These are phyloP conservation scores for Tachina grossa DNA, from an alignment of 2,888 invertebrate genomes.

Conservation along the genomic window DNA sequence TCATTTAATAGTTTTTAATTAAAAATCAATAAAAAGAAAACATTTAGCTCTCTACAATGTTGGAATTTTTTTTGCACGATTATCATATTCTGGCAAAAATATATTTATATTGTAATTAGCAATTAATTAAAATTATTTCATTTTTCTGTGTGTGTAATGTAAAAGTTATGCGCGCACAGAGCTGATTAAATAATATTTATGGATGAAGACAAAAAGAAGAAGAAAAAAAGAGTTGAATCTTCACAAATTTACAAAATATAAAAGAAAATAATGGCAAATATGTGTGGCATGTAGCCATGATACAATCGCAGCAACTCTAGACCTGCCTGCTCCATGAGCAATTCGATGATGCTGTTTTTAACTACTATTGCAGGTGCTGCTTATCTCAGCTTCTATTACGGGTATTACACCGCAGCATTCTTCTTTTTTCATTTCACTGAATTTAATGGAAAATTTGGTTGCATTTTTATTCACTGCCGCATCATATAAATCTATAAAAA, in stretches of 20 bases:
- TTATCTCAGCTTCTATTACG: not conserved
- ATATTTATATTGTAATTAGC: no score
- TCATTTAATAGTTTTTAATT: no score
- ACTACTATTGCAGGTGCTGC: conserved; percentile 49
- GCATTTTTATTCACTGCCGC: conserved; percentile 41
- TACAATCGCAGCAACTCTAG: conserved; percentile 5
- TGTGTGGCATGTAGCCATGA: conserved; percentile 32
- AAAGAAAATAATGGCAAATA: conserved; percentile 17
- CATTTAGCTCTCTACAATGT: no score
- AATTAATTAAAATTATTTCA: no score
- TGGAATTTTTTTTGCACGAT: no score
- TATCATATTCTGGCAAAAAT: no score
- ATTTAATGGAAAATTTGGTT: conserved; percentile 31
- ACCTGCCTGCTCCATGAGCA: conserved; percentile 27
- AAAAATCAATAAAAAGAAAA: no score
- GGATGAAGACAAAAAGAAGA: conserved; percentile 3
- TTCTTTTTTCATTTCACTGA: conserved; percentile 15
- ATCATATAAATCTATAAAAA: conserved; percentile 28
- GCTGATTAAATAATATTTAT: conserved; percentile 54
- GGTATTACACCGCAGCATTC: not conserved
- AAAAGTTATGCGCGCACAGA: conserved; percentile 42
- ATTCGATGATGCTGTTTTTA: conserved; percentile 15
- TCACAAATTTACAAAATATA: conserved; percentile 13
- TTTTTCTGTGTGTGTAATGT: conserved; percentile 5
- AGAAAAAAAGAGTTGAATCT: not conserved